These are phyloP conservation scores for Chloroclysta siterata DNA, from an alignment of 2,888 invertebrate genomes.

Conservation along the genomic window DNA sequence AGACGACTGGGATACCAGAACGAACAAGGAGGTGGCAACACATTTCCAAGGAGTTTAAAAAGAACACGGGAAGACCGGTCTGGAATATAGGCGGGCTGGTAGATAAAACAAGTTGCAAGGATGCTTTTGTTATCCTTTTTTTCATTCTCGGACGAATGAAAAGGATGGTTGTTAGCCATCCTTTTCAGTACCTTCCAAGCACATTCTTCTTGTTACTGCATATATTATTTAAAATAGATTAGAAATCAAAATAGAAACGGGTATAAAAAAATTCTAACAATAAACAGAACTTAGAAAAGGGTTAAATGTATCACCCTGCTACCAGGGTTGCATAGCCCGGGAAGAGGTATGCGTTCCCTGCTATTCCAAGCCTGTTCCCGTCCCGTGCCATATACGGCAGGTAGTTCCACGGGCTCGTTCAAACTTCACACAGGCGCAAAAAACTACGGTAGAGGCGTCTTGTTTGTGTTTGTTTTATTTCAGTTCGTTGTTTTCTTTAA, in stretches of 20 bases:
- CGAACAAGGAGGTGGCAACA: slow-evolving; percentile 15
- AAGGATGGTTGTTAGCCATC: neutral
- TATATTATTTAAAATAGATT: slow-evolving; percentile 13
- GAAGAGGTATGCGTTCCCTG: slow-evolving; percentile 28
- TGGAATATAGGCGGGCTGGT: slow-evolving; percentile 9
- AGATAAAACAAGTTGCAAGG: slow-evolving; percentile 16
- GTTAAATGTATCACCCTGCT: slow-evolving; percentile 33
- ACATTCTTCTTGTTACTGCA: neutral
- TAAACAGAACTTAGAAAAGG: slow-evolving; percentile 32
- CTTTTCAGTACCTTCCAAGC: neutral
- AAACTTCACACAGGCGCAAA: slow-evolving; percentile 11
- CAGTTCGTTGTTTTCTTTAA: neutral
- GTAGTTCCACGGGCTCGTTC: slow-evolving; percentile 12
- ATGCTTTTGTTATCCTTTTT: slow-evolving; percentile 1
- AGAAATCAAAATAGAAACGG: slow-evolving; percentile 23
- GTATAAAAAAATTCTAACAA: slow-evolving; percentile 26
- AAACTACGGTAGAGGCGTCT: neutral
- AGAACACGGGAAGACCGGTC: slow-evolving; percentile 10
- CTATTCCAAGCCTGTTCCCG: slow-evolving; percentile 23
- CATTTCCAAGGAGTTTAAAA: slow-evolving; percentile 7
- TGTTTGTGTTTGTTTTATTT: slow-evolving; percentile 1
- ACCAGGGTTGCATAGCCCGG: slow-evolving; percentile 33
- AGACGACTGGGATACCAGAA: slow-evolving; percentile 21
- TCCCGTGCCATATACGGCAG: slow-evolving; percentile 15
- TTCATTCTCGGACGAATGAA: neutral